Conservation (phyloP, 2,888 invertebrate genomes). For the Magallana nippona region DNA sequence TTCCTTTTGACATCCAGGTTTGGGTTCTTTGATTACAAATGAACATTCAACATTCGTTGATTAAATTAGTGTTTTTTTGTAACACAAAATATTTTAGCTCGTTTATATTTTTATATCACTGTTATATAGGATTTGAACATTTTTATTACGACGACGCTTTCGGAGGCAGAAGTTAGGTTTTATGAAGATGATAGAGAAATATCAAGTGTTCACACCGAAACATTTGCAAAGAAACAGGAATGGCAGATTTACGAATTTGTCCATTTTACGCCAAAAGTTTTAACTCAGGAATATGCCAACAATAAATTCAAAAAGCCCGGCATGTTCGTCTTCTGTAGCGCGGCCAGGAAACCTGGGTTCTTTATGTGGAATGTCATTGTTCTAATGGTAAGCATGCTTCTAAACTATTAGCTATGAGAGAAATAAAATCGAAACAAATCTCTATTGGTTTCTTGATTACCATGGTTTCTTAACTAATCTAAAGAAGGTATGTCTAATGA, state of each 20-base stretch:
- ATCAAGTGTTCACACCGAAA: constrained; percentile 48
- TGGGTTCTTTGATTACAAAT: not conserved
- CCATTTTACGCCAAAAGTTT: constrained; percentile 61
- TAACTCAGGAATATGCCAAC: constrained; percentile 58
- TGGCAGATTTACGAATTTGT: constrained; percentile 75
- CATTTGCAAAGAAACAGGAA: constrained; percentile 69
- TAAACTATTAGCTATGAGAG: too few species aligned
- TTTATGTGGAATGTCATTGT: constrained; percentile 78
- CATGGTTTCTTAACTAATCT: too few species aligned
- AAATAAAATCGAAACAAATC: too few species aligned
- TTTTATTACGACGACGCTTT: constrained; percentile 39
- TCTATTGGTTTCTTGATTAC: too few species aligned
- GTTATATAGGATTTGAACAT: constrained; percentile 42
- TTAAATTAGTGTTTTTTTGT: not conserved
- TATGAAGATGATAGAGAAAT: constrained; percentile 44
- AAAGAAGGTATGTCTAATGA: too few species aligned
- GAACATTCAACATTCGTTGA: not conserved
- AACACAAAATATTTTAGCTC: not conserved
- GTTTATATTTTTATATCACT: not conserved
- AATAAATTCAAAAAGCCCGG: constrained; percentile 73
- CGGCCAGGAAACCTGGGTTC: constrained; percentile 75
- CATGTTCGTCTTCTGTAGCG: constrained; percentile 74
- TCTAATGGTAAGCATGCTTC: constrained; percentile 70
- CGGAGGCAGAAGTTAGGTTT: constrained; percentile 43
- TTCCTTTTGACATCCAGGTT: constrained; percentile 53